Evolutionary conservation across 2,888 invertebrate species (phyloP).

Genomic region (Orthosia incerta): DNA sequence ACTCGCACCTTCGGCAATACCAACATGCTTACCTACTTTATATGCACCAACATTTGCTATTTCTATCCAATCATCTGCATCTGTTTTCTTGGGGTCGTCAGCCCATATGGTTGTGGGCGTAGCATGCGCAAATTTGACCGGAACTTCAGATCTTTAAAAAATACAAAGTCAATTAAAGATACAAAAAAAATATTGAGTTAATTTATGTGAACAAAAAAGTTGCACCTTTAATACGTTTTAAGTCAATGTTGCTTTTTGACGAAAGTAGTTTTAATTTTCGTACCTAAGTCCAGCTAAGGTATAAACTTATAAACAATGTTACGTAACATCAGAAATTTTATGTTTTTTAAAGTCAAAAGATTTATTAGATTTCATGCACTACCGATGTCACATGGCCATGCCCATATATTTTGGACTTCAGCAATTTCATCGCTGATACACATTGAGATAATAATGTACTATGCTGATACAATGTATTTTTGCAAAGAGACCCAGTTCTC

Average conservation of each 20-base stretch:
- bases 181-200: background rate
- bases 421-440: background rate
- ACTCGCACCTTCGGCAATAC: background rate
- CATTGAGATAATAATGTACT: no score
- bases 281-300: background rate
- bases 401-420: background rate
- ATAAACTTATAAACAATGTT: no score
- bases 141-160: conserved; percentile 3
- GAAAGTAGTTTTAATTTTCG: background rate
- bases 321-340: no score
- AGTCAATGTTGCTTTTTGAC: background rate
- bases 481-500: background rate
- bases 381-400: background rate
- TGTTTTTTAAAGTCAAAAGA: no score
- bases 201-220: background rate
- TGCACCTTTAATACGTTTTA: background rate
- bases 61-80: background rate
- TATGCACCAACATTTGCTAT: background rate
- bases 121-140: background rate
- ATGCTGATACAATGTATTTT: background rate
- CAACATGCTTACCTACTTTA: no score
- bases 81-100: background rate
- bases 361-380: no score
- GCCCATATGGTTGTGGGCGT: conserved; percentile 32
- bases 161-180: background rate